Evolutionary conservation across 2,797 vertebrate species (phyloP), one percentile per base, ranked within the genome.

Genomic region (Halcyon leucocephala): DNA sequence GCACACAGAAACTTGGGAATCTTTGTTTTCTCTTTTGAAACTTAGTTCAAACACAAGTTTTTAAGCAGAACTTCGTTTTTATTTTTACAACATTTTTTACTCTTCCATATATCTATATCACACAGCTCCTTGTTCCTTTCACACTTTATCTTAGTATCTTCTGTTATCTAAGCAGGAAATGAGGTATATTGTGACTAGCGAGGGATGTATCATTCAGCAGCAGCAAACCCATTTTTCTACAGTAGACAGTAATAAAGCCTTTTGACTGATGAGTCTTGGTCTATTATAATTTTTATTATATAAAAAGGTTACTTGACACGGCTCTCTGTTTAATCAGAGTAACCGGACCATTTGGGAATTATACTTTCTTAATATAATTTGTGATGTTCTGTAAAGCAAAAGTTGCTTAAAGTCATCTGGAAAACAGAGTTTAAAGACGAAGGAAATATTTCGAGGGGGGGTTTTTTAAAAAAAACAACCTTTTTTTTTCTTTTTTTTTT

Each of bases 401-500:
- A 93, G 87, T 95, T 95, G 57, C 71, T 95, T 83, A 94, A 94
- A 98, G 94, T 96, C 96, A 98, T 97, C 95, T 98, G 97, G 97
- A 97, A 86, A 81, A 78, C 97, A 98, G 77, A 95, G 64, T 93
- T 89, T 94, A 90, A 94, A 96, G 83, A 93, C 86, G 82, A 97
- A 94, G 83, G 89, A 95, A 97, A 62, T 51, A 80, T 94, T 97
- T 96, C 58, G 73, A 92, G 48, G n/a, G 66, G 54, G 71, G 42
- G 51, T 71, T 85, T 97, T 79, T 49, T 24, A 41, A 93, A 89
- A 81, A 82, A 86, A 85, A 87, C 65, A 82, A 61, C 44, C 51
- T 97, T 96, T 96, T 28, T 49, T 24, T 64, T 77, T 1, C 12
- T 20, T 37, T 37, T 51, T 44, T 41, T 24, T 55, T 18, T 37